Conservation (phyloP, 1,140 invertebrate species). For the Dinoponera quadriceps region DNA sequence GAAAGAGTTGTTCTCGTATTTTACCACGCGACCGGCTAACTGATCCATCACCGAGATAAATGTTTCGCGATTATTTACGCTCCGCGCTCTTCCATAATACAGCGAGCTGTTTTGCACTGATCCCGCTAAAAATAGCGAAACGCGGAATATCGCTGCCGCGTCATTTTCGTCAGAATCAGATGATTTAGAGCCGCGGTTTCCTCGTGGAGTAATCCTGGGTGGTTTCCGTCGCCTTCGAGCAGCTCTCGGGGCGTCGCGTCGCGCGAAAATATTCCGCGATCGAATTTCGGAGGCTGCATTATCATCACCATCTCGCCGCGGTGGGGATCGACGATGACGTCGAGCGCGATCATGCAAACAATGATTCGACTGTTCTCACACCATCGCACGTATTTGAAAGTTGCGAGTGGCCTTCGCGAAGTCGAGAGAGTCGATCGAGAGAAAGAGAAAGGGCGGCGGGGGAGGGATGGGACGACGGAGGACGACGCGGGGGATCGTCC, state of each 20-base stretch:
- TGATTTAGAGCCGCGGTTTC: constrained; percentile 15
- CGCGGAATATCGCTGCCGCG: neutral
- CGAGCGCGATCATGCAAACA: constrained; percentile 66
- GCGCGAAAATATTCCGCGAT: constrained; percentile 46
- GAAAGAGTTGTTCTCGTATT: too few species aligned
- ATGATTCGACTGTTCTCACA: constrained; percentile 71
- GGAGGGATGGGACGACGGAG: constrained; percentile 53
- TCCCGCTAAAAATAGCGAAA: constrained; percentile 1
- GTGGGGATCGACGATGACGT: constrained; percentile 10
- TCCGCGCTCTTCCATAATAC: neutral
- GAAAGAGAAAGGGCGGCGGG: constrained; percentile 69
- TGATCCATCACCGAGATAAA: neutral
- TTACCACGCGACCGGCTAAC: too few species aligned
- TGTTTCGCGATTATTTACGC: neutral
- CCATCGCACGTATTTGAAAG: constrained; percentile 66
- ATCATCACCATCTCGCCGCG: constrained; percentile 28
- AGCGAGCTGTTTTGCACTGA: neutral
- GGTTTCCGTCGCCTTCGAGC: neutral
- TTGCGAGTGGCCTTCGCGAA: constrained; percentile 67
- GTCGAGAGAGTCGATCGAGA: constrained; percentile 59
- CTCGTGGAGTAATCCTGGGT: neutral
- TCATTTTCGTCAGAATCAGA: constrained; percentile 1
- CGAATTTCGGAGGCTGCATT: constrained; percentile 46
- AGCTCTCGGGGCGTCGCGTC: neutral
- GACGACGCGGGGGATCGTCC: constrained; percentile 23